Evolutionary conservation across 2,888 invertebrate genomes (phyloP).

Genomic region (Crematogaster levior): DNA sequence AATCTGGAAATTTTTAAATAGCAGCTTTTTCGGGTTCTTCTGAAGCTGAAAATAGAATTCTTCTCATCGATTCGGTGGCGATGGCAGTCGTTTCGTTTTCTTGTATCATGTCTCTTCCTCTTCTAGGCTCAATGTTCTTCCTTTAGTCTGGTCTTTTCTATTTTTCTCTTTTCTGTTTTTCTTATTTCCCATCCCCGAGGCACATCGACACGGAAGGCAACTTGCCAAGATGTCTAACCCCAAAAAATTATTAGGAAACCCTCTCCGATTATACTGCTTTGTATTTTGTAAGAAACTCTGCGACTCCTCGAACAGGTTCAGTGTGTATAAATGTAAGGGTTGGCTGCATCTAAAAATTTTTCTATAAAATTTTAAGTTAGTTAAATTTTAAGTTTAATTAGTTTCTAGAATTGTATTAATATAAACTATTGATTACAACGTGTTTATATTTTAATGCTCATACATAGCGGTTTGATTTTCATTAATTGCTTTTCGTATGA

Average conservation of each 20-base stretch:
- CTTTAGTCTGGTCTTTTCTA: neutral
- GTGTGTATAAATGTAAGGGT: too few relatives aligned
- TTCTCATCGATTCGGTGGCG: conserved; percentile 40
- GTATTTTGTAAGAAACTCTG: conserved; percentile 13
- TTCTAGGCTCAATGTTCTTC: conserved; percentile 13
- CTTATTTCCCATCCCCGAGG: neutral
- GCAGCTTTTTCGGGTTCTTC: conserved; percentile 46
- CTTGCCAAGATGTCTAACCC: conserved; percentile 1
- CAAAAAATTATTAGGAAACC: conserved; percentile 20
- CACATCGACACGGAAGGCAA: conserved; percentile 21
- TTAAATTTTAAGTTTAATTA: neutral
- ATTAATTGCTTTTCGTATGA: neutral
- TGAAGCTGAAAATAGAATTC: conserved; percentile 61
- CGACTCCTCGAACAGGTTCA: conserved; percentile 15
- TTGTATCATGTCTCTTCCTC: neutral
- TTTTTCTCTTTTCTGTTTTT: neutral
- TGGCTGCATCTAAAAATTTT: neutral
- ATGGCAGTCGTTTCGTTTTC: conserved; percentile 16
- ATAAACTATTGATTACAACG: neutral
- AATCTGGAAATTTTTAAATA: conserved; percentile 18
- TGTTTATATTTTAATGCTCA: neutral
- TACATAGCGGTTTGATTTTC: neutral
- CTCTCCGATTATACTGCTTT: neutral
- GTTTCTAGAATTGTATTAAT: neutral
- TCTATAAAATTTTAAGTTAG: neutral